These are phyloP conservation scores for Gallinago media DNA, from an alignment of 2,113 vertebrate genomes.

Conservation along the genomic window DNA sequence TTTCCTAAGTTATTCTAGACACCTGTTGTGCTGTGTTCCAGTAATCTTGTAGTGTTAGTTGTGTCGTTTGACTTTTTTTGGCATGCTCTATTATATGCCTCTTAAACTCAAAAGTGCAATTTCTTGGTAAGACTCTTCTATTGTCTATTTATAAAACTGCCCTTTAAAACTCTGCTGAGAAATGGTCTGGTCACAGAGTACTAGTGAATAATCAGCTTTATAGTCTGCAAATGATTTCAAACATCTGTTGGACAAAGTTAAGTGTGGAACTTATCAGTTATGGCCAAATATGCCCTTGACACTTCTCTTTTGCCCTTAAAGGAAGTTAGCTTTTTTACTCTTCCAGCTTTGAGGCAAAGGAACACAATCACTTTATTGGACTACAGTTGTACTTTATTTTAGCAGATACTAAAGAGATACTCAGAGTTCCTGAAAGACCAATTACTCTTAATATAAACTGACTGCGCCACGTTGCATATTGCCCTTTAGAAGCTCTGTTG, in stretches of 20 bases:
- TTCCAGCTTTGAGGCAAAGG: background rate
- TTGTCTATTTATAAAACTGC: constrained; percentile 9
- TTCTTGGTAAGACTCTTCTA: background rate
- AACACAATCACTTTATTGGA: background rate
- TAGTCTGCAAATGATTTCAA: constrained; percentile 7
- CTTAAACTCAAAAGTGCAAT: background rate
- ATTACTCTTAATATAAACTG: background rate
- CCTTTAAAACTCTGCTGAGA: constrained; percentile 6
- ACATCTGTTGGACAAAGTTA: background rate
- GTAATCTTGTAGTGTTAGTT: background rate
- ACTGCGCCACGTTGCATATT: background rate
- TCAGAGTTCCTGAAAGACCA: constrained; percentile 1
- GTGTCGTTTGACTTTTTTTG: background rate
- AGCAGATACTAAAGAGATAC: background rate
- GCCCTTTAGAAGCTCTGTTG: background rate
- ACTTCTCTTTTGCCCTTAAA: background rate
- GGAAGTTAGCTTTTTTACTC: background rate
- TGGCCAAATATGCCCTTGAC: background rate
- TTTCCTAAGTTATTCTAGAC: background rate
- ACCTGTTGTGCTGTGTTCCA: background rate
- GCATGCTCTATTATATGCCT: background rate
- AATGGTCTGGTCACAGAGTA: background rate
- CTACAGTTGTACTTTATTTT: background rate
- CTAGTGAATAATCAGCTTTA: constrained; percentile 9
- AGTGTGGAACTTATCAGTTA: background rate